Conservation (phyloP, 2,888 invertebrate species). For the Cheilosia soror region DNA sequence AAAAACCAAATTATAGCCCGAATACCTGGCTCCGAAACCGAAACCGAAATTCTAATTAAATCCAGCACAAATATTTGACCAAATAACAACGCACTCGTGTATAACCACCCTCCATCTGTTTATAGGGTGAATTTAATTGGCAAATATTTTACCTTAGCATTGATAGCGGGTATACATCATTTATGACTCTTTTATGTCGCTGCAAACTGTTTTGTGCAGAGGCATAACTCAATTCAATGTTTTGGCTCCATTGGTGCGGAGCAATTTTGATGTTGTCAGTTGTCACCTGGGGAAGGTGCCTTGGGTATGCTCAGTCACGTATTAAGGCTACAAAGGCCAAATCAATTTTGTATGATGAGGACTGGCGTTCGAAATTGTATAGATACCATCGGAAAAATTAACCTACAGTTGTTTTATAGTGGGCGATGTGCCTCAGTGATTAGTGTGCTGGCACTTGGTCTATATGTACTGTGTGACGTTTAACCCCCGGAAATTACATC, state of each 20-base stretch:
- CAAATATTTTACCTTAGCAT: slow-evolving; percentile 39
- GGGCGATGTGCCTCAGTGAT: too few species aligned
- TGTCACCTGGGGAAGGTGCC: slow-evolving; percentile 1
- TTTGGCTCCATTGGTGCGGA: slow-evolving; percentile 3
- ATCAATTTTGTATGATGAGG: too few species aligned
- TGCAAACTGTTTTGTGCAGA: slow-evolving; percentile 13
- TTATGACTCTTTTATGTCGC: slow-evolving; percentile 24
- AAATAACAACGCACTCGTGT: slow-evolving; percentile 37
- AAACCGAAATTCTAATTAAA: slow-evolving; percentile 48
- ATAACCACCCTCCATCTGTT: background rate
- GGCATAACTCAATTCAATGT: background rate
- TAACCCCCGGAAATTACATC: too few species aligned
- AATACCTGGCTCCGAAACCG: slow-evolving; percentile 1
- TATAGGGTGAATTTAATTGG: slow-evolving; percentile 47
- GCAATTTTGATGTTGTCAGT: background rate
- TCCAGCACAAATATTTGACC: slow-evolving; percentile 51
- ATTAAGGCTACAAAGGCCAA: background rate
- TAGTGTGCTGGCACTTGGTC: too few species aligned
- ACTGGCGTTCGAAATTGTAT: too few species aligned
- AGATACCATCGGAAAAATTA: too few species aligned
- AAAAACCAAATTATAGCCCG: slow-evolving; percentile 40
- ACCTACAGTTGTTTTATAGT: too few species aligned
- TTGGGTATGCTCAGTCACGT: slow-evolving; percentile 3
- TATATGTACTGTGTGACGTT: too few species aligned
- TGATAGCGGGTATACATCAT: slow-evolving; percentile 8